phyloP scores from a whole-genome alignment of 2,888 invertebrate genomes.

The Biston betularia region DNA sequence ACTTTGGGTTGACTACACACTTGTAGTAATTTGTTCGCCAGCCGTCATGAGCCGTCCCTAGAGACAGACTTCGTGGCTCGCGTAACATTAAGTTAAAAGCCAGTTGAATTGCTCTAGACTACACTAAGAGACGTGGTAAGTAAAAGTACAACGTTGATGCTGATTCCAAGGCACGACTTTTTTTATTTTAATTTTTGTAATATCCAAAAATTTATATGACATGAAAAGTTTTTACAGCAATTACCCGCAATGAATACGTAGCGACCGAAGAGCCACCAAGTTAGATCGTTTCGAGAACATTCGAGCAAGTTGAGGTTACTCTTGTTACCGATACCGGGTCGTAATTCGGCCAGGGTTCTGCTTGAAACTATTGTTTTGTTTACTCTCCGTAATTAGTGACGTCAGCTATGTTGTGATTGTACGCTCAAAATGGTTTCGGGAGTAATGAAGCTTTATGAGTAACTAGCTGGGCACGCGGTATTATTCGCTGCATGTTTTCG shows the following conservation, averaged over 20 bases:
- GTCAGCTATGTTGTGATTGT: conserved; percentile 60
- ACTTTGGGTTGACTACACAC: conserved; percentile 13
- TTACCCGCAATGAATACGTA: conserved; percentile 11
- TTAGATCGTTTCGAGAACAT: conserved; percentile 23
- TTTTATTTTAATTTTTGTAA: not conserved
- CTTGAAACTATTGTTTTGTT: conserved; percentile 67
- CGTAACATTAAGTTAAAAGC: conserved; percentile 15
- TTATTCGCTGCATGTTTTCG: too few relatives aligned
- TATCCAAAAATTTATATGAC: not conserved
- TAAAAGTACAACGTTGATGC: not conserved
- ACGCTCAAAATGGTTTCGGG: conserved; percentile 25
- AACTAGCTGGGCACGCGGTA: too few relatives aligned
- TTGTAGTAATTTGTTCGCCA: conserved; percentile 26
- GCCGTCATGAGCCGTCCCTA: conserved; percentile 11
- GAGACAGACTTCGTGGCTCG: conserved; percentile 20
- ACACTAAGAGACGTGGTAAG: not conserved
- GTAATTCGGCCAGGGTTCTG: conserved; percentile 69
- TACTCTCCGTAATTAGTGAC: conserved; percentile 63
- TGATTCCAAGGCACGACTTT: too few relatives aligned
- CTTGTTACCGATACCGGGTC: conserved; percentile 63
- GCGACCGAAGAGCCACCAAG: conserved; percentile 4
- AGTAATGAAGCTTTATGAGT: not conserved
- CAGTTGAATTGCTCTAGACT: conserved; percentile 5
- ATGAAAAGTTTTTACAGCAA: not conserved
- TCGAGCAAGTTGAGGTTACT: conserved; percentile 52